Evolutionary conservation across 2,888 invertebrate genomes (phyloP).

Genomic region (Drosophila anomalata): DNA sequence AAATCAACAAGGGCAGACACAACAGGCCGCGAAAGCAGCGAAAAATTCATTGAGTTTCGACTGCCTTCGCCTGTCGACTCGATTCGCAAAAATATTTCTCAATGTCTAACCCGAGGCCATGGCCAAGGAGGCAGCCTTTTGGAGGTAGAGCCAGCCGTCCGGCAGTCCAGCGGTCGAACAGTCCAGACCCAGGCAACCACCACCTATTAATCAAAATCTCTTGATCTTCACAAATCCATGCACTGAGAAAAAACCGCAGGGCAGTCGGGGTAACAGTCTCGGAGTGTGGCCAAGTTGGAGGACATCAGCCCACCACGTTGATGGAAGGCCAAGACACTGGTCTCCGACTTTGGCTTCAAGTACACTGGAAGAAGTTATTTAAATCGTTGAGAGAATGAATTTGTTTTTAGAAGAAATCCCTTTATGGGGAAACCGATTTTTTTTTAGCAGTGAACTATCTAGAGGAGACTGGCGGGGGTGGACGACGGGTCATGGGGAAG

Average conservation of each 20-base stretch:
- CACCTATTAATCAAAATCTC: constrained; percentile 78
- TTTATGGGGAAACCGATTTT: background rate
- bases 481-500: background rate
- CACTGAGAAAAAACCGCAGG: constrained; percentile 63
- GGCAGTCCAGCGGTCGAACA: constrained; percentile 8
- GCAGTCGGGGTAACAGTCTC: constrained; percentile 9
- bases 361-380: constrained; percentile 13
- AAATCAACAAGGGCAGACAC: constrained; percentile 31
- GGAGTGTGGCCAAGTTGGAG: constrained; percentile 70
- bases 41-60: constrained; percentile 68
- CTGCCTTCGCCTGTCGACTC: constrained; percentile 67
- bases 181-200: constrained; percentile 51
- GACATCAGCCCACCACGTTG: constrained; percentile 69
- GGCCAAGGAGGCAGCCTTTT: constrained; percentile 40
- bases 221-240: constrained; percentile 67
- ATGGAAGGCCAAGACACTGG: constrained; percentile 62
- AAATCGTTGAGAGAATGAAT: background rate
- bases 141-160: constrained; percentile 12
- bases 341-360: constrained; percentile 33
- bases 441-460: constrained; percentile 29
- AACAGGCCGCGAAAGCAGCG: background rate
- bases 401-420: background rate
- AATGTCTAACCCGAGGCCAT: constrained; percentile 73
- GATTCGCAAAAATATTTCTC: constrained; percentile 79
- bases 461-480: constrained; percentile 27